A percentile compares a stretch with the other conserved stretches of the same genome.
These are phyloP conservation scores for Trachymyrmex cornetzi DNA, from an alignment of 1,140 invertebrate species.

Conservation along the genomic window DNA sequence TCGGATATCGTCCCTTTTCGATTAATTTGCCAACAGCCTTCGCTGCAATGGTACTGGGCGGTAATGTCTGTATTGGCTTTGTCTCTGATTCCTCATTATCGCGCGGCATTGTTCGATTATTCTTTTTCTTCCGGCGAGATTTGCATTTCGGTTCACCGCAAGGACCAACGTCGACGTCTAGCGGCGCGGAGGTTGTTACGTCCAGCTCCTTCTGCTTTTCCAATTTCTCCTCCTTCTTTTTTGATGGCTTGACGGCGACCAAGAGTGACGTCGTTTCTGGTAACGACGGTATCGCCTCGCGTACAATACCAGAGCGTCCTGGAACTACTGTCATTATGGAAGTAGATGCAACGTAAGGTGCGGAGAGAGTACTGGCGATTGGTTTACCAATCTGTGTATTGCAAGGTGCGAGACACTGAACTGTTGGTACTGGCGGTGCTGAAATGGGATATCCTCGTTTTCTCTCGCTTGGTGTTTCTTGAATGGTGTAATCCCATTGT, in stretches of 20 bases:
- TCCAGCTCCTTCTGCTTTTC: conserved; percentile 63
- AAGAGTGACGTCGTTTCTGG: conserved; percentile 37
- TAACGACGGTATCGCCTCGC: conserved; percentile 74
- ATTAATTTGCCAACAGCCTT: background rate
- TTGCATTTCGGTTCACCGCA: conserved; percentile 80
- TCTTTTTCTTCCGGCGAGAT: conserved; percentile 71
- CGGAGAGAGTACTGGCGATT: background rate
- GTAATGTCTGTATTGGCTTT: background rate
- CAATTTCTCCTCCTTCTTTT: conserved; percentile 71
- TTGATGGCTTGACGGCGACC: conserved; percentile 40
- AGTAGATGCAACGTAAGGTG: background rate
- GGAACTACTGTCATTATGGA: conserved; percentile 53
- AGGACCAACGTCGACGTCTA: conserved; percentile 71
- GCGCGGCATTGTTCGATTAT: background rate
- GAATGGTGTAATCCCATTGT: conserved; percentile 47
- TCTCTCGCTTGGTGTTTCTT: conserved; percentile 12
- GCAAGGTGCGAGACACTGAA: conserved; percentile 69
- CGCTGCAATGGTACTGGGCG: background rate
- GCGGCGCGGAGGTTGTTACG: background rate
- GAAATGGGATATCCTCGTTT: background rate
- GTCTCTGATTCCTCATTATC: background rate
- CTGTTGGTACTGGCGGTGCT: background rate
- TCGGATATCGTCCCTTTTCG: background rate
- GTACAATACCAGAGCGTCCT: conserved; percentile 73
- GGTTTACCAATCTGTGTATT: conserved; percentile 26